Base-by-base conservation (phyloP, 37 sponge, comb jelly and placozoan genomes). In the Theonella swinhoei region DNA sequence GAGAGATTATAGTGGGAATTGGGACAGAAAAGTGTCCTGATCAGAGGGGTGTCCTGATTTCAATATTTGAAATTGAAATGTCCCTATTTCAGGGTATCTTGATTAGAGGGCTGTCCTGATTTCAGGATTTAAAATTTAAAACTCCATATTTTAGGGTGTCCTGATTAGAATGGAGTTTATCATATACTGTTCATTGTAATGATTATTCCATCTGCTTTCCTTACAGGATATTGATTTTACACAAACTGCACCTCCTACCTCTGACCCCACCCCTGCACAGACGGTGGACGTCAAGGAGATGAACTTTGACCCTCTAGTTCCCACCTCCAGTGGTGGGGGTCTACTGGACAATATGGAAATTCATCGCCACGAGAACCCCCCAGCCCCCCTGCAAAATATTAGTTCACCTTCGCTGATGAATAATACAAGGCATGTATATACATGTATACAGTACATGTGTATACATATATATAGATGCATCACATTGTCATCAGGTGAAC, bases 171-270 rank as follows among this genome's bases (percentile, higher is more conserved):
- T 3, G 25, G 54, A 5, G 54, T 38, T 25, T 25, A 39, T 31
- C 59, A 1, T 3, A 23, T 0, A 43, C 60, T 4, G 28, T 20
- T 26, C 58, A 47, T 61, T 43, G 61, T 17, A 25, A 26, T 1
- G 11, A 14, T 62, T 14, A 1, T 26, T 11, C 22, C 74, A 42
- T 1, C 25, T 83, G 30, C 38, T 74, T 4, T 43, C 74, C 37
- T 32, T 85, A 35, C 70, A 76, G 69, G 60, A 25, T 26, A 5
- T 41, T 29, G 47, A 74, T 75, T 83, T 62, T n/a, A 42, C 83
- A 19, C 63, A 22, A 7, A 14, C 64, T 1, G 64, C 63, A 35
- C 37, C 83, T 22, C 19, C 42, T 25, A 47, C 7, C 7, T 14
- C 7, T 14, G 62, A 17, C 62, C 58, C 20, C 25, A 20, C 1